Evolutionary conservation across 2,797 vertebrate genomes (phyloP).

Genomic region (Pseudotriccus pelzelni): DNA sequence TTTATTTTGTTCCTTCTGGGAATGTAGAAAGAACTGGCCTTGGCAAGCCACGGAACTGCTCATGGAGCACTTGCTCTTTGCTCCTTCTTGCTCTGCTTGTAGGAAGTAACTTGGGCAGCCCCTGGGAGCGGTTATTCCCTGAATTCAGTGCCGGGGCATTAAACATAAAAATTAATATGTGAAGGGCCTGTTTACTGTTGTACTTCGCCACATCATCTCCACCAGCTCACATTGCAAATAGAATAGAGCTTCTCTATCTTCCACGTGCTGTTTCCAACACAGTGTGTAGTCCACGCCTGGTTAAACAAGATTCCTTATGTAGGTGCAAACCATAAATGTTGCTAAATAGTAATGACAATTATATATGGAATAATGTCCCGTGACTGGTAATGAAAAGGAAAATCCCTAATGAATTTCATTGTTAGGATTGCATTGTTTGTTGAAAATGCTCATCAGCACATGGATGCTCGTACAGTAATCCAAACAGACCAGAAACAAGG

Average conservation of each 20-base stretch:
- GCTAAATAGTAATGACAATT: not conserved
- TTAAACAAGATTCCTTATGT: not conserved
- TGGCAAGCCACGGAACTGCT: not conserved
- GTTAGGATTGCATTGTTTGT: not conserved
- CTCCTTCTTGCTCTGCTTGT: not conserved
- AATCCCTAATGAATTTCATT: not conserved
- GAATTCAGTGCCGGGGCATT: not conserved
- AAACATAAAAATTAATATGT: not conserved
- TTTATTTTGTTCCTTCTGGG: not conserved
- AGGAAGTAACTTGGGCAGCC: not conserved
- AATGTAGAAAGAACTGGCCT: not conserved
- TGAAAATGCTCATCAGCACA: not conserved
- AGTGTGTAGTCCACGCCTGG: not conserved
- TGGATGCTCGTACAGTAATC: not conserved
- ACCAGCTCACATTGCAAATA: not conserved
- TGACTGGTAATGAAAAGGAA: not conserved
- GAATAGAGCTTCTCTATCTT: not conserved
- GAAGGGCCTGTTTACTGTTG: not conserved
- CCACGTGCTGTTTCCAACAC: not conserved
- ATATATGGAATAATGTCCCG: not conserved
- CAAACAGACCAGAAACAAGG: not conserved
- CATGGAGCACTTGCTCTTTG: not conserved
- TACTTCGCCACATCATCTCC: not conserved
- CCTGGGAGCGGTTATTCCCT: not conserved
- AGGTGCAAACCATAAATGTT: not conserved